Evolutionary conservation across 2,113 vertebrate genomes (phyloP).

Genomic region (Geococcyx californianus): DNA sequence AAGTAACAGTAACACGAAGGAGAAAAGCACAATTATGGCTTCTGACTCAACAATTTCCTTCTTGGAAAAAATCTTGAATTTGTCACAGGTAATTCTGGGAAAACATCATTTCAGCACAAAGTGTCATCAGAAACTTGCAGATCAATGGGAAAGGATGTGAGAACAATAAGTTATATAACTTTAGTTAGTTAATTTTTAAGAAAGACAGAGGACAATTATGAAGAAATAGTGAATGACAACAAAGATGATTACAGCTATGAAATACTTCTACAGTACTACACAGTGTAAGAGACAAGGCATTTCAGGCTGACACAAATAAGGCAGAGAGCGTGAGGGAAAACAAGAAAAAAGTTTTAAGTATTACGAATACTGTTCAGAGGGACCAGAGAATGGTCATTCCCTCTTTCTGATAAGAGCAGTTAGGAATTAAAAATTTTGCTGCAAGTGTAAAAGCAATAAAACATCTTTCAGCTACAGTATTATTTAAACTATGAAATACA

Average conservation of each 20-base stretch:
- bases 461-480: neutral
- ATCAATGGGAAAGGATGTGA: neutral
- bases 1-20: neutral
- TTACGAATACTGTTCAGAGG: neutral
- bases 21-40: neutral
- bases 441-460: neutral
- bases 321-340: rapidly evolving
- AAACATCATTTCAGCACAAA: neutral
- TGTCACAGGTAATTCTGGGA: neutral
- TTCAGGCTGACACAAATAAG: neutral
- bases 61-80: neutral
- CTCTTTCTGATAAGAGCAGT: neutral
- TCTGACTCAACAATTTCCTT: neutral
- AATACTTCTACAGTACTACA: neutral
- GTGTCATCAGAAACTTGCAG: neutral
- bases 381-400: neutral
- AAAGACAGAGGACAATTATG: neutral
- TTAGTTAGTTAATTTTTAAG: neutral
- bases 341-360: neutral
- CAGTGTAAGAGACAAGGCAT: neutral
- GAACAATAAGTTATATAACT: neutral
- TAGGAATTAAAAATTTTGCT: neutral
- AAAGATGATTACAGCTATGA: neutral
- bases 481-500: neutral
- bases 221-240: neutral